phyloP scores from a whole-genome alignment of 2,113 vertebrate genomes.

The Hemicordylus capensis region DNA sequence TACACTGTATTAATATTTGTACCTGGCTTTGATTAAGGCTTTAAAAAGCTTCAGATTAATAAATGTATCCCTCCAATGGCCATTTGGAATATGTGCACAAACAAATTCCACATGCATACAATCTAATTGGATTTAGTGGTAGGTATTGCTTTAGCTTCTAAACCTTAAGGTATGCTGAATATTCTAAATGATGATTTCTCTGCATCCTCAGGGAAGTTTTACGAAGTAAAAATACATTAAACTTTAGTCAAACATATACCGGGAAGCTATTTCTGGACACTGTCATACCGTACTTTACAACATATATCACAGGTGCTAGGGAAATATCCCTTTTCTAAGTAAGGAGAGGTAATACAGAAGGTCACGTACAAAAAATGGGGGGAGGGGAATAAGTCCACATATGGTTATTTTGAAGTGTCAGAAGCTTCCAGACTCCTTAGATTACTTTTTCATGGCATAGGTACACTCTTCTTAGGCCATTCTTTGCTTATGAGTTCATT shows the following conservation, averaged over 20 bases:
- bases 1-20: not conserved
- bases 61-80: rapidly evolving
- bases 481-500: not conserved
- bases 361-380: too few relatives aligned
- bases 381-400: too few relatives aligned
- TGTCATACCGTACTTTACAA: not conserved
- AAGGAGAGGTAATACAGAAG: not conserved
- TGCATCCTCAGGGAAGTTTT: constrained; percentile 22
- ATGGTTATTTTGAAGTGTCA: not conserved
- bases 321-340: not conserved
- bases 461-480: not conserved
- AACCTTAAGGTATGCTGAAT: constrained; percentile 25
- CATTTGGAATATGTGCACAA: constrained; percentile 17
- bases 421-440: not conserved
- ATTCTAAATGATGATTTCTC: constrained; percentile 18
- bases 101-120: not conserved
- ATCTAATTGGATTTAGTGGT: not conserved
- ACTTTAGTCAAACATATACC: constrained; percentile 24
- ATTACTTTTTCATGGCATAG: not conserved
- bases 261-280: constrained; percentile 17
- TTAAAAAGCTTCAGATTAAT: not conserved
- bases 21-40: not conserved
- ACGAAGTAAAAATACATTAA: constrained; percentile 43
- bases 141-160: constrained; percentile 25
- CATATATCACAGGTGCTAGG: constrained; percentile 5